A percentile compares a stretch with the other conserved stretches of the same genome.
These are phyloP conservation scores for Orchesellides sinensis DNA, from an alignment of 2,888 invertebrate species.

Conservation along the genomic window DNA sequence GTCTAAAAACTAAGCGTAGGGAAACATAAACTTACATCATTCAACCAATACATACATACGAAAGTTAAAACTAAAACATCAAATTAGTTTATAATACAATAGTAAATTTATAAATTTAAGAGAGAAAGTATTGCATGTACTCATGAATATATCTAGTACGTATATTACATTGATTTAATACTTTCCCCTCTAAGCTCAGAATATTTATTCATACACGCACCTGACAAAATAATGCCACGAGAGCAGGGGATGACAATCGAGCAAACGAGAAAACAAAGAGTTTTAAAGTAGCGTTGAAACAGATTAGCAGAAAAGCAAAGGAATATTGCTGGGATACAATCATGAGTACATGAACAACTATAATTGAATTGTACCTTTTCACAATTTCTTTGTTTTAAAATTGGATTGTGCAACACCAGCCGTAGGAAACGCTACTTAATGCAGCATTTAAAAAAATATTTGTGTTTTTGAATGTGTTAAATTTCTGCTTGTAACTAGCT, in stretches of 20 bases:
- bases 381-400: neutral
- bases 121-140: constrained; percentile 7
- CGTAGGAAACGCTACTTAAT: neutral
- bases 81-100: neutral
- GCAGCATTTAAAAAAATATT: neutral
- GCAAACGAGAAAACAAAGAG: no score
- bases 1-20: neutral
- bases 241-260: no score
- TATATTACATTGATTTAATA: neutral
- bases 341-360: constrained; percentile 13
- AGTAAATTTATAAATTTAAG: neutral
- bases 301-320: neutral
- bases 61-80: neutral
- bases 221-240: no score
- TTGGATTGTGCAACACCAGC: neutral
- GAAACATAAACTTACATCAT: neutral
- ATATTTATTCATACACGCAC: no score
- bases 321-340: neutral
- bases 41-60: no score
- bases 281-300: no score
- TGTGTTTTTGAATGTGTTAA: neutral
- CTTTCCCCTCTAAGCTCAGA: no score
- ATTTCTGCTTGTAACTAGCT: no score
- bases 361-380: neutral
- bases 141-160: constrained; percentile 2